Base-by-base conservation (phyloP, 1,140 invertebrate species). In the Lithobius niger region DNA sequence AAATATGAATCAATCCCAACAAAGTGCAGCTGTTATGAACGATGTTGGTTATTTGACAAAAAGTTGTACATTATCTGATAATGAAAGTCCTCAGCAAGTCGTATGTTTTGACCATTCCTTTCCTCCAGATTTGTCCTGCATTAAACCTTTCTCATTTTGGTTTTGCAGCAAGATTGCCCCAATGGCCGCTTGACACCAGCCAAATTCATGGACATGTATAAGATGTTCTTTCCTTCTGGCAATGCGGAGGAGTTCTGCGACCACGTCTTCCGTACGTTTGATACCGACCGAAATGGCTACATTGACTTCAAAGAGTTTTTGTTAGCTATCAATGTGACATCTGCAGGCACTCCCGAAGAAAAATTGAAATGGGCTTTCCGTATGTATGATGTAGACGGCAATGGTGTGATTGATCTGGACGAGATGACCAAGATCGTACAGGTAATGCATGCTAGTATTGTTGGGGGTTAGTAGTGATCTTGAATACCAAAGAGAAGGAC, bases 191-290 rank as follows among this genome's bases (percentile, higher is more conserved):
- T 99, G 65, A 97, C 93, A 43, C 91, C 93, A 51, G 87, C 89
- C 53, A 99, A 99, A 76, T 99, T 99, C 72, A 90, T 98, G 65
- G 94, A 99, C 76, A 97, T 97, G 83, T 99, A 99, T 77, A 96
- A 93, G 81, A 92, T 91, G 86, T 93, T 98, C 77, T 98, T 97
- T 75, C 94, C 95, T 13, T 92, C 88, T 65, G 94, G 96, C 52
- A 94, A 97, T 68, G 95, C 95, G 21, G 91, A 97, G 70, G 91
- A 96, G 73, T 99, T 99, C 74, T 98, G 95, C 71, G 91, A 97
- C 67, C 95, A 99, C 70, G 94, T 99, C 16, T 99, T 98, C 73
- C 81, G 95, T 63, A 97, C 95, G 76, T 99, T 98, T 73, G 94
- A 97, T 71, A 94, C 94, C 82, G 95, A 98, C 74, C 94, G 96